Percentiles rank a stretch among this genome's conserved stretches.
phyloP scores from a whole-genome alignment of 2,888 invertebrate genomes.

The Pristionchus mayeri region DNA sequence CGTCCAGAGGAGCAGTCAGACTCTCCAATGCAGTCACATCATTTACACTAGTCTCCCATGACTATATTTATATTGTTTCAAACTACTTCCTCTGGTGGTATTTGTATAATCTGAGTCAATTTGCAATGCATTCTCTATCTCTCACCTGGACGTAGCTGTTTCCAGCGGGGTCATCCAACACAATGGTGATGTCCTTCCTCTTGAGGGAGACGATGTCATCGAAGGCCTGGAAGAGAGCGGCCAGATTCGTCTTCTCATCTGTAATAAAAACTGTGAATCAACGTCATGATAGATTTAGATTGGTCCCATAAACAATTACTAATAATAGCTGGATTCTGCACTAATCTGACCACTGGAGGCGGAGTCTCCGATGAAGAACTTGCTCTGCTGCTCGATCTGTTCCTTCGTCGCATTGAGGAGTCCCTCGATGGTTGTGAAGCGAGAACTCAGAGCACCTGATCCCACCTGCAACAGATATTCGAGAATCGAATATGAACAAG shows the following conservation, averaged over 20 bases:
- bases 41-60: no score
- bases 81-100: no score
- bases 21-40: conserved; percentile 59
- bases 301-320: no score
- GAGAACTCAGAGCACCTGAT: conserved; percentile 88
- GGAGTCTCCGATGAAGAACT: conserved; percentile 75
- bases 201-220: conserved; percentile 41
- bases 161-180: conserved; percentile 96
- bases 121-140: no score
- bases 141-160: conserved; percentile 91
- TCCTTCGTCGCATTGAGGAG: conserved; percentile 86
- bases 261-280: background rate
- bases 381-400: conserved; percentile 75
- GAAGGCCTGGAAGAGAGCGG: conserved; percentile 9
- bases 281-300: no score
- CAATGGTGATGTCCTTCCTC: conserved; percentile 81
- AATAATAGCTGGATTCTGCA: background rate
- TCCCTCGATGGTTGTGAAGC: conserved; percentile 96
- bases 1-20: conserved; percentile 76
- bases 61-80: no score
- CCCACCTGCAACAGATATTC: conserved; percentile 84
- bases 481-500: background rate
- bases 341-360: conserved; percentile 53
- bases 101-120: no score
- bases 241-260: conserved; percentile 46